phyloP scores from a whole-genome alignment of 2,797 vertebrate genomes.

The Limnodromus scolopaceus region DNA sequence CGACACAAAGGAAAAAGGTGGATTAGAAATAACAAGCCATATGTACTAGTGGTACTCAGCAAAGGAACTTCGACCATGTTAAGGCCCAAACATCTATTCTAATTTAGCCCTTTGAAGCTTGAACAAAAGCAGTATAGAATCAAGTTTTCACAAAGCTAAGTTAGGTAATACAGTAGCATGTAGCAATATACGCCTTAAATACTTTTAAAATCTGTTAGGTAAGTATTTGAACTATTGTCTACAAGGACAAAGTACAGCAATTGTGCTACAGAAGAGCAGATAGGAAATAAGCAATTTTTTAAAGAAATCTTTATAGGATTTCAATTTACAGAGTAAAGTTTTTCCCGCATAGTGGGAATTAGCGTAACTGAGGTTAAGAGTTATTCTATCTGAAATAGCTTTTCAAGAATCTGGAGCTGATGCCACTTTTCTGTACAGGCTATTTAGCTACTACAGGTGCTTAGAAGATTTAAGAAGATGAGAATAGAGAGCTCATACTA shows the following conservation, averaged over 20 bases:
- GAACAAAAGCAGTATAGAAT: not conserved
- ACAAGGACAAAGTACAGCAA: not conserved
- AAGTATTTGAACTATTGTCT: not conserved
- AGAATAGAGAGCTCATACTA: not conserved
- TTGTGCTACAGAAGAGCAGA: not conserved
- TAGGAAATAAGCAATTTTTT: not conserved
- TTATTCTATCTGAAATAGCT: not conserved
- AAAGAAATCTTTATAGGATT: not conserved
- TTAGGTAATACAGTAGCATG: not conserved
- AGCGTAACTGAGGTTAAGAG: not conserved
- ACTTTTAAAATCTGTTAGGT: not conserved
- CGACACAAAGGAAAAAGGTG: not conserved
- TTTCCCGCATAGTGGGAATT: not conserved
- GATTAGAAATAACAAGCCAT: not conserved
- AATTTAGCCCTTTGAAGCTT: not conserved
- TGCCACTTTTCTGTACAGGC: not conserved
- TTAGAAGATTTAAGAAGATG: not conserved
- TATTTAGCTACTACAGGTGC: not conserved
- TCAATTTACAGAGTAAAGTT: not conserved
- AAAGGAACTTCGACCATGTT: not conserved
- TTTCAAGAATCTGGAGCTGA: not conserved
- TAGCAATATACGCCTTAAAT: not conserved
- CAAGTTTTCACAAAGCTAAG: not conserved
- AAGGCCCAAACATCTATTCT: not conserved
- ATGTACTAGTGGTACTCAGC: not conserved